Base-by-base conservation (phyloP, 2,113 vertebrate genomes). In the Macrotus californicus region DNA sequence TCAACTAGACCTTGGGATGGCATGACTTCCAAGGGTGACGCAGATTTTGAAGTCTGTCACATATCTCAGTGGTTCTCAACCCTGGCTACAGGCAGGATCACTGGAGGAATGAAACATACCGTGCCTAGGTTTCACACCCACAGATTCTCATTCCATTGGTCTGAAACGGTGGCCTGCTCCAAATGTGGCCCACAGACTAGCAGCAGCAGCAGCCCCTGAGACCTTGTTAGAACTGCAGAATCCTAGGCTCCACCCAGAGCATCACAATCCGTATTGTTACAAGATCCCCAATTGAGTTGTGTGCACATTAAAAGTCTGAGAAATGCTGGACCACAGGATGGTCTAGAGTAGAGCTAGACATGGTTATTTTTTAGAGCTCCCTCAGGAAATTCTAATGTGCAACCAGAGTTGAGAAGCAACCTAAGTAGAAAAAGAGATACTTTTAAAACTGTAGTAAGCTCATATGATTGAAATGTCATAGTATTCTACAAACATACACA, bases 371-470 rank as follows among this genome's bases (percentile, higher is more conserved):
- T 87, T 50, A 48, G 91, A 96, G 41, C 24, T 91, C 31, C 54
- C 19, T 41, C 43, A 72, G 41, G 34, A 87, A 64, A 64, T 79
- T 86, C 61, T 89, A 95, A 89, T n/a, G 16, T 59, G 22, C 36
- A 91, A 22, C 72, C 50, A 84, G 39, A 76, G 56, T 77, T 82
- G 36, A 93, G 54, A 94, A 66, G 26, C 6, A 54, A 13, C 80
- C 43, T 92, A 43, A 34, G 56, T 6, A 95, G 66, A 86, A 81
- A 92, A 82, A 72, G 50, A 85, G 86, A 81, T 80, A 15, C 64
- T 76, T 86, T 94, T 24, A 43, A 87, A 91, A 82, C 24, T 73
- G 56, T 34, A 87, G 82, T 89, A 89, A 94, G 46, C 5, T 79
- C 31, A 50, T 26, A 16, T 76, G 87, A 80, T 93, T 48, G 90